Percentiles rank a stretch among this genome's conserved stretches.
These are phyloP conservation scores for Sesamia nonagrioides DNA, from an alignment of 1,140 invertebrate species.

Conservation along the genomic window DNA sequence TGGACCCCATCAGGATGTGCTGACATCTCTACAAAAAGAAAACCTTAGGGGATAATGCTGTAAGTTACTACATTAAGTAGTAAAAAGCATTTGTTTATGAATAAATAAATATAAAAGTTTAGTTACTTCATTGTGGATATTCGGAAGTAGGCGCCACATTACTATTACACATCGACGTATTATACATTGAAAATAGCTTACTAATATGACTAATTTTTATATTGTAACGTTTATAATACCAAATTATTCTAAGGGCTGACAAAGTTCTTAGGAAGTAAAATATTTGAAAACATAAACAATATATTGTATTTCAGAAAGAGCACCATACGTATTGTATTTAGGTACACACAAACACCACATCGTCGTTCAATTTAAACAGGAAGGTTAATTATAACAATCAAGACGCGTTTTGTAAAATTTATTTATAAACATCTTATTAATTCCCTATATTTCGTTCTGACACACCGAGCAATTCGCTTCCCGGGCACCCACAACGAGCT, in stretches of 20 bases:
- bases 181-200: not conserved
- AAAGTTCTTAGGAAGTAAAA: not conserved
- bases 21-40: no score
- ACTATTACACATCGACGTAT: not conserved
- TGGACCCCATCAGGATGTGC: no score
- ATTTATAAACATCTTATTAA: conserved; percentile 13
- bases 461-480: conserved; percentile 4
- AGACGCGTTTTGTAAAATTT: no score
- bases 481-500: not conserved
- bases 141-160: not conserved
- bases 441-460: not conserved
- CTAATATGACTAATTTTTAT: not conserved
- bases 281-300: not conserved
- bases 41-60: no score
- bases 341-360: not conserved
- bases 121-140: no score
- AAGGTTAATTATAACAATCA: not conserved
- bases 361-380: conserved; percentile 2
- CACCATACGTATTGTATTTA: not conserved
- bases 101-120: no score
- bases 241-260: not conserved
- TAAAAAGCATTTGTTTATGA: no score
- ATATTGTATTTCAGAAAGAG: not conserved
- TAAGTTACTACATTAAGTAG: no score
- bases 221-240: not conserved